Evolutionary conservation across 2,888 invertebrate species (phyloP).

Genomic region (Drosophila subquinaria): DNA sequence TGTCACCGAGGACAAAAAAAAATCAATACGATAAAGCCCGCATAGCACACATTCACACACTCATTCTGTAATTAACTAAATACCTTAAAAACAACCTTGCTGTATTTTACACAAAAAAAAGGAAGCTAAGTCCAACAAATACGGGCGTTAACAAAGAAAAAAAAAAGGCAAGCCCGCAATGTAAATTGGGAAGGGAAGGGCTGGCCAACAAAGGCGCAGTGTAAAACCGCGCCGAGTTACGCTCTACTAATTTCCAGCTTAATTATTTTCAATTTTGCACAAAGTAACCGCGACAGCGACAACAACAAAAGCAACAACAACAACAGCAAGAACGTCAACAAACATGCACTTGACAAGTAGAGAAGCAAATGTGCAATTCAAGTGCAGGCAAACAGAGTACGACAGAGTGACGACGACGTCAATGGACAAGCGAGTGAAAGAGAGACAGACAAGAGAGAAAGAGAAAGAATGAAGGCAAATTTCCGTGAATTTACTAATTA

Average conservation of each 20-base stretch:
- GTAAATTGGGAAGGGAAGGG: slow-evolving; percentile 24
- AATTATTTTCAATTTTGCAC: slow-evolving; percentile 75
- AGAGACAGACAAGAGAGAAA: not conserved
- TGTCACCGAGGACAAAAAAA: not conserved
- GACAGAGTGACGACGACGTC: slow-evolving; percentile 11
- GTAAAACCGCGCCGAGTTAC: slow-evolving; percentile 58
- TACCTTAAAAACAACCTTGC: slow-evolving; percentile 62
- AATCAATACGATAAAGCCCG: slow-evolving; percentile 1
- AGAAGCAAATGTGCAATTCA: slow-evolving; percentile 62
- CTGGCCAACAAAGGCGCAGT: slow-evolving; percentile 41
- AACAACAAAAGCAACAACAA: slow-evolving; percentile 42
- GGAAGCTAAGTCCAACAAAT: slow-evolving; percentile 19
- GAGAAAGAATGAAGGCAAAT: slow-evolving; percentile 20
- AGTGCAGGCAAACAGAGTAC: slow-evolving; percentile 56
- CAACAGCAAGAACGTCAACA: slow-evolving; percentile 27
- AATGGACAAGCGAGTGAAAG: slow-evolving; percentile 1
- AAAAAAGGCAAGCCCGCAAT: slow-evolving; percentile 6
- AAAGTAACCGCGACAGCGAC: slow-evolving; percentile 70
- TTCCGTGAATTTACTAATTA: slow-evolving; percentile 66
- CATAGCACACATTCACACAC: slow-evolving; percentile 5
- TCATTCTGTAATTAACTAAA: slow-evolving; percentile 58
- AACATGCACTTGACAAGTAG: slow-evolving; percentile 63
- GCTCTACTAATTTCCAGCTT: slow-evolving; percentile 79
- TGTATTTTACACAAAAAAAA: slow-evolving; percentile 17
- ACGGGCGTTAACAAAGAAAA: slow-evolving; percentile 14